Percentiles rank a stretch among this genome's conserved stretches.
phyloP scores from a whole-genome alignment of 1,140 invertebrate species.

The Nephotettix cincticeps region DNA sequence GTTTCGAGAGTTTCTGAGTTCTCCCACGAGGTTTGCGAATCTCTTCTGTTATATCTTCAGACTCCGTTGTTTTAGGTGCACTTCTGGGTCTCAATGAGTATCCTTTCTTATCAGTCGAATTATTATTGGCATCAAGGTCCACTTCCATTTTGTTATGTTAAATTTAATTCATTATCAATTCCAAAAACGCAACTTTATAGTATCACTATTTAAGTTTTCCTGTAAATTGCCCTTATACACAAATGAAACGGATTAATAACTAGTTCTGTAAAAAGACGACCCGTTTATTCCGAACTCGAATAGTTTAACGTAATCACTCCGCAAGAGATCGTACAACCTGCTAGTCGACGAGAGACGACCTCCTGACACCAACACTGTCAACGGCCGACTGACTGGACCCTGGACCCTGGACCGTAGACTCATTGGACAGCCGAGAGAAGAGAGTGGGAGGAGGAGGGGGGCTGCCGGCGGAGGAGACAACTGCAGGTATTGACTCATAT shows the following conservation, averaged over 20 bases:
- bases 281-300: too few relatives aligned
- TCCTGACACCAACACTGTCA: background rate
- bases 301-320: background rate
- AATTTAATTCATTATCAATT: conserved; percentile 20
- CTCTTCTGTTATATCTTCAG: conserved; percentile 46
- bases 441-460: background rate
- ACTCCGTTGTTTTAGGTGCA: conserved; percentile 29
- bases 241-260: too few relatives aligned
- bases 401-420: too few relatives aligned
- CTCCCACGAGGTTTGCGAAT: conserved; percentile 25
- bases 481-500: background rate
- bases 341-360: background rate
- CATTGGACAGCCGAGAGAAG: background rate
- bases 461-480: background rate
- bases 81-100: conserved; percentile 40
- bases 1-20: conserved; percentile 38
- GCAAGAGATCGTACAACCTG: background rate
- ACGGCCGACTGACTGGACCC: background rate
- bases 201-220: background rate
- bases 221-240: too few relatives aligned
- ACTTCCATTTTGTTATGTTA: background rate
- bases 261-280: too few relatives aligned
- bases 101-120: conserved; percentile 33
- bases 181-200: background rate
- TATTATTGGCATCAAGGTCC: conserved; percentile 35